Base-by-base conservation (phyloP, 1,140 invertebrate species). In the Hylyphantes graminicola region DNA sequence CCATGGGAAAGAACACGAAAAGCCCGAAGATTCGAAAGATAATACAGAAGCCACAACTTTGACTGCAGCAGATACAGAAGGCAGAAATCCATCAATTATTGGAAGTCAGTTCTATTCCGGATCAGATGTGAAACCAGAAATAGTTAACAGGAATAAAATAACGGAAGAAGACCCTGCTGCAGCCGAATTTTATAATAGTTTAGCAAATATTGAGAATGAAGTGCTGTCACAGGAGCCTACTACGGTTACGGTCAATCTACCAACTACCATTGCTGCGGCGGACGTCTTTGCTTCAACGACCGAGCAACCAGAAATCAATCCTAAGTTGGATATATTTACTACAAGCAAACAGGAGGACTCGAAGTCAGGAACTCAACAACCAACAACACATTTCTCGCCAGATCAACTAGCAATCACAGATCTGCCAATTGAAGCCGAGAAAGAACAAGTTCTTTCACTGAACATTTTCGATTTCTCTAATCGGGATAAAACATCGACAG, bases 161-260 rank as follows among this genome's bases (percentile, higher is more conserved):
- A 17, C 59, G 21, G 55, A 70, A 11, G 68, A 70, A 59, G 72
- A 65, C 11, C 55, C 35, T n/a, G 17, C 35, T 35, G 19, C 72
- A n/a, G 21, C 13, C 54, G 80, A 75, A 8, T 83, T 83, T 65
- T 83, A 74, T 50, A 61, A 74, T 15, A 65, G 50, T 12, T 67
- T 83, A 61, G 80, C 80, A 7, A 51, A 83, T 48, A 83, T 74
- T n/a, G 80, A 83, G 12, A 72, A 83, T 50, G 15, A 75, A 55
- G 61, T 65, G 6, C 65, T 65, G 51, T 63, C 53, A 9, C 10
- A 17, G 0, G 73, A 77, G 2, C 50, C 13, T 50, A 70, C 82
- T 0, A 77, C 82, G 0, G 65, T 85, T 2, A 85, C 82, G 3
- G 74, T 77, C 35, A 68, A 85, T 70, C 48, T 85, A 59, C 82